A percentile compares a stretch with the other conserved stretches of the same genome.
These are phyloP conservation scores for Tachina lurida DNA, from an alignment of 2,888 invertebrate genomes.

Conservation along the genomic window DNA sequence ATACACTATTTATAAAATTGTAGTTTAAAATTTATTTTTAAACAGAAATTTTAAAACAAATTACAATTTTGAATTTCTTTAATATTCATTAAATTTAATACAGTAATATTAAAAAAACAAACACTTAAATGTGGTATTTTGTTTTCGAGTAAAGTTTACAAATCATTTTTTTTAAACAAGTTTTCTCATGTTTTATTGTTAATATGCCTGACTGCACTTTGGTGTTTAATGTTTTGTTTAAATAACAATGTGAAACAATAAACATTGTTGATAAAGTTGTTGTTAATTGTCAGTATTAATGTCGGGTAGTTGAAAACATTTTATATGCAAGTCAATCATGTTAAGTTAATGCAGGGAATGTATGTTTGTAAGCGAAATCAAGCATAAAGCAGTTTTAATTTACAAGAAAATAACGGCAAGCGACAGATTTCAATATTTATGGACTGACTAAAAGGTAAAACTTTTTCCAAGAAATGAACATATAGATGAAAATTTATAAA, in stretches of 20 bases:
- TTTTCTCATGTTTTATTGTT: slow-evolving; percentile 43
- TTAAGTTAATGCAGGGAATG: slow-evolving; percentile 9
- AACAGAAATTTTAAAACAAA: background rate
- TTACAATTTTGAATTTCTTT: background rate
- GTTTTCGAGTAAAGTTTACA: slow-evolving; percentile 10
- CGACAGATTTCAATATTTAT: slow-evolving; percentile 36
- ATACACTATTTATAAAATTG: background rate
- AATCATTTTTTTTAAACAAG: slow-evolving; percentile 15
- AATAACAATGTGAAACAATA: slow-evolving; percentile 35
- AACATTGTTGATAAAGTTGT: slow-evolving; percentile 48
- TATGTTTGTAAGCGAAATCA: slow-evolving; percentile 13
- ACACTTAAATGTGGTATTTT: background rate
- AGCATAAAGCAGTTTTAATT: slow-evolving; percentile 23
- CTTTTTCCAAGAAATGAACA: background rate
- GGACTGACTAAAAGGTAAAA: background rate
- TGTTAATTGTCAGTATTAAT: slow-evolving; percentile 45
- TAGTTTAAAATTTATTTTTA: background rate
- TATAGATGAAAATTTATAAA: background rate
- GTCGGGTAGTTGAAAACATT: background rate
- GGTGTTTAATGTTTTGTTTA: slow-evolving; percentile 49
- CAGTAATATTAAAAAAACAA: background rate
- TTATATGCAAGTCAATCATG: slow-evolving; percentile 41
- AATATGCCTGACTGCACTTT: slow-evolving; percentile 63
- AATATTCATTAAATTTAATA: slow-evolving; percentile 19
- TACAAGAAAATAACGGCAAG: slow-evolving; percentile 29